These are phyloP conservation scores for Platerodrilus igneus DNA, from an alignment of 2,888 invertebrate species.

Conservation along the genomic window DNA sequence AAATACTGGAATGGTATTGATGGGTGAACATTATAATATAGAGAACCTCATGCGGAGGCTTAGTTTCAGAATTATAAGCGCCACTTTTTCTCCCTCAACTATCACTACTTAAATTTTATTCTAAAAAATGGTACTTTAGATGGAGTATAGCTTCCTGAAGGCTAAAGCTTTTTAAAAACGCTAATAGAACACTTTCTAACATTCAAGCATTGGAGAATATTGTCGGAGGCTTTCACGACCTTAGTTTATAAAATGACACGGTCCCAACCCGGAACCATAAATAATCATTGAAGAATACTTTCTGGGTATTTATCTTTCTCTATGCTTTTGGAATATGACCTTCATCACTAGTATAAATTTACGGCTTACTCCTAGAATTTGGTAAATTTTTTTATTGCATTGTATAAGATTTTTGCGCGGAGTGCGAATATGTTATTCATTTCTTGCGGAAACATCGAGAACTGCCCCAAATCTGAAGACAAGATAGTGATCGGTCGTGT, in stretches of 20 bases:
- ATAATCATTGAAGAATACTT: too few species aligned
- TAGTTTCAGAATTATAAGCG: conserved; percentile 9
- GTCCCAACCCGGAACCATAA: too few species aligned
- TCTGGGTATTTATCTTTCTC: too few species aligned
- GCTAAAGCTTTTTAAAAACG: conserved; percentile 1
- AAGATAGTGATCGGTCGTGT: too few species aligned
- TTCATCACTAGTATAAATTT: too few species aligned
- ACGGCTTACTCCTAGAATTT: too few species aligned
- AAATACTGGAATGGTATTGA: not conserved
- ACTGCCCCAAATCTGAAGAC: too few species aligned
- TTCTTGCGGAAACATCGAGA: too few species aligned
- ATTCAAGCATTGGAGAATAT: not conserved
- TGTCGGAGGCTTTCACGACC: conserved; percentile 2
- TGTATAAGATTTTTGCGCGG: too few species aligned
- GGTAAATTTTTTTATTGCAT: too few species aligned
- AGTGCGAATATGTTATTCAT: too few species aligned
- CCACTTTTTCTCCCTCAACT: not conserved
- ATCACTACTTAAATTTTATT: conserved; percentile 4
- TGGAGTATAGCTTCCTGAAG: not conserved
- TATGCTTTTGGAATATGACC: too few species aligned
- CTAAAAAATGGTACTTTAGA: conserved; percentile 6
- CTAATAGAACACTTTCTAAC: conserved; percentile 6
- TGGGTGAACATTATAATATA: conserved; percentile 1
- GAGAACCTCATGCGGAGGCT: conserved; percentile 1
- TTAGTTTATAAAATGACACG: conserved; percentile 3